Base-by-base conservation (phyloP, 2,888 invertebrate species). In the Chrysodeixis includens region DNA sequence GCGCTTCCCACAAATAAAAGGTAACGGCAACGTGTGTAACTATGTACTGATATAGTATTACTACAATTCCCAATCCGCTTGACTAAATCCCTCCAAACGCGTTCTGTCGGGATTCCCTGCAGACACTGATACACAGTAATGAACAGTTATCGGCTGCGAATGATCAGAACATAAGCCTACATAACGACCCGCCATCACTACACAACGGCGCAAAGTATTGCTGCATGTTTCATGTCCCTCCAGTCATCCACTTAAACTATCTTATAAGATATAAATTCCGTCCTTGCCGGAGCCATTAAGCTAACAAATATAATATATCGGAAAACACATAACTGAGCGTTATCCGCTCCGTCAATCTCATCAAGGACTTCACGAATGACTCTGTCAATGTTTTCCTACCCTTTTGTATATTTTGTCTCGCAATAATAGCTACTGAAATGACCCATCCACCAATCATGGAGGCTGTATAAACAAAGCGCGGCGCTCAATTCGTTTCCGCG, bases 381-480 rank as follows among this genome's bases (percentile, higher is more conserved):
- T 59, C 59, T 56, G 62, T 70, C 68, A 70, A 71, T 78, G 66
- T 75, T 67, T 58, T 64, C 63, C 65, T 58, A 79, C 66, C 51
- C 66, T 60, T 66, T 65, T 22, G 20, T 69, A 59, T 72, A 78
- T 77, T 60, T 69, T 72, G 49, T 54, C 53, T 58, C 30, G 49
- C 54, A 66, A 69, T 76, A 73, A 72, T 59, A 55, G 26, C 56
- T 61, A 67, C 67, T 46, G 46, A 54, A 53, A 73, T 71, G 66
- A 62, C 66, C 69, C 56, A 61, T 64, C 58, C 30, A 53, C 56
- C 53, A 66, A 75, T 74, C 52, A 62, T 59, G 26, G n/a, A 44
- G 22, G 56, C 35, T 30, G 32, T 58, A 49, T 52, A 69, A 66
- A 78, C 66, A 78, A 59, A 53, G 46, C 51, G 0, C 20, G n/a